Evolutionary conservation across 2,888 invertebrate species (phyloP).

Genomic region (Allophyes oxyacanthae): DNA sequence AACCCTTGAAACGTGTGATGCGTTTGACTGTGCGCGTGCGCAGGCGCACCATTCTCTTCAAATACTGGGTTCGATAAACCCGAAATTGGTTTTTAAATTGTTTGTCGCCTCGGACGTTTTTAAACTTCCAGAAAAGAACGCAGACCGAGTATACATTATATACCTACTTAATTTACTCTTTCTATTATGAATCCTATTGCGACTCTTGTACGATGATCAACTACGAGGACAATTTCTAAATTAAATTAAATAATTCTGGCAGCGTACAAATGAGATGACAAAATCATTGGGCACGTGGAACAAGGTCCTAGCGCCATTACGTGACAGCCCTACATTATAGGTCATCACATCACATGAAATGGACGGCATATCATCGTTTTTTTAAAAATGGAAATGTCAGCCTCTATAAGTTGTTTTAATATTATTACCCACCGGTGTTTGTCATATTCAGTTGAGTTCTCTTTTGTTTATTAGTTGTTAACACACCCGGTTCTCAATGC

Average conservation of each 20-base stretch:
- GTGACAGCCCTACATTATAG: constrained; percentile 62
- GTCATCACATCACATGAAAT: constrained; percentile 63
- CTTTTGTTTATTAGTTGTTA: constrained; percentile 74
- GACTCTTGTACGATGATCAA: constrained; percentile 2
- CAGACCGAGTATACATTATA: too few species aligned
- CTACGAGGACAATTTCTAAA: constrained; percentile 6
- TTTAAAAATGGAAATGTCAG: constrained; percentile 83
- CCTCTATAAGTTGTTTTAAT: constrained; percentile 70
- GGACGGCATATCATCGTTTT: constrained; percentile 73
- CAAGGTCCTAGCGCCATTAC: constrained; percentile 50
- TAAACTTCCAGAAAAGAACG: too few species aligned
- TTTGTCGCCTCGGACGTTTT: too few species aligned
- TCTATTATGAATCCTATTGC: background rate
- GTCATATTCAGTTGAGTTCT: constrained; percentile 65
- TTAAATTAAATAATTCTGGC: constrained; percentile 37
- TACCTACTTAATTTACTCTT: too few species aligned
- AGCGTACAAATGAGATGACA: constrained; percentile 46
- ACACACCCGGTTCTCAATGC: constrained; percentile 41
- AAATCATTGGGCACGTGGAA: constrained; percentile 43
- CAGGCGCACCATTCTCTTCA: too few species aligned
- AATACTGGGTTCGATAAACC: too few species aligned
- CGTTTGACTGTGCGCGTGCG: too few species aligned
- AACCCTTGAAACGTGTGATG: too few species aligned
- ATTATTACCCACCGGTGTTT: constrained; percentile 77
- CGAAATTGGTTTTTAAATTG: too few species aligned